Base-by-base conservation (phyloP, 2,888 invertebrate species). In the Pyralis farinalis region DNA sequence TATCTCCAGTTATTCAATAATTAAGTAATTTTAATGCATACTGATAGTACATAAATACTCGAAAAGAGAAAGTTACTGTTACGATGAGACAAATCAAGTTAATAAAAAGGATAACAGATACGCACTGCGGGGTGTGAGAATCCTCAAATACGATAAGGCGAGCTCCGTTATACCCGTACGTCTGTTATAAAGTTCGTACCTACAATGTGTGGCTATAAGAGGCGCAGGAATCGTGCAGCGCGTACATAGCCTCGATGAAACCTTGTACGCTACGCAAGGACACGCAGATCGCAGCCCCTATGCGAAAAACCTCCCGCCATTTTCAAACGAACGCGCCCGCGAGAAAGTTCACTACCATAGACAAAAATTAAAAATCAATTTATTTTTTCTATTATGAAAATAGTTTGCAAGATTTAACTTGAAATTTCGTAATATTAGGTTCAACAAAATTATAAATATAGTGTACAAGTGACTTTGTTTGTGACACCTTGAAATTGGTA, bases 201-300 rank as follows among this genome's bases (percentile, higher is more conserved):
- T 30, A 30, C 70, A 66, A 53, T 60, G 72, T 63, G 64, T 62
- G 70, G 63, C 71, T 87, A 87, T 87, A 87, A 87, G 83, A 84
- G 67, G 83, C 83, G 68, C 63, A 72, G 80, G 78, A 77, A 55
- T 58, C 54, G 57, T 58, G 67, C 46, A 73, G 76, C 74, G 72
- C 69, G 60, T 69, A 81, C 64, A 77, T 65, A 76, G 79, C 71
- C 64, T 75, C 65, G 67, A 58, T 58, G 67, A 86, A 81, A 82
- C 86, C 87, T 87, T 87, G 86, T 71, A 63, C 71, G 64, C 80
- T 58, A 64, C 80, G 78, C 87, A 87, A 88, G 87, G 87, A 87
- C 39, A 39, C 86, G 71, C 62, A 58, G 51, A 48, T 51, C 57
- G 51, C 80, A 77, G 81, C 85, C 81, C 82, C 79, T 72, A 39